Base-by-base conservation (phyloP, 1,140 invertebrate species). In the Drosophila tsacasi region DNA sequence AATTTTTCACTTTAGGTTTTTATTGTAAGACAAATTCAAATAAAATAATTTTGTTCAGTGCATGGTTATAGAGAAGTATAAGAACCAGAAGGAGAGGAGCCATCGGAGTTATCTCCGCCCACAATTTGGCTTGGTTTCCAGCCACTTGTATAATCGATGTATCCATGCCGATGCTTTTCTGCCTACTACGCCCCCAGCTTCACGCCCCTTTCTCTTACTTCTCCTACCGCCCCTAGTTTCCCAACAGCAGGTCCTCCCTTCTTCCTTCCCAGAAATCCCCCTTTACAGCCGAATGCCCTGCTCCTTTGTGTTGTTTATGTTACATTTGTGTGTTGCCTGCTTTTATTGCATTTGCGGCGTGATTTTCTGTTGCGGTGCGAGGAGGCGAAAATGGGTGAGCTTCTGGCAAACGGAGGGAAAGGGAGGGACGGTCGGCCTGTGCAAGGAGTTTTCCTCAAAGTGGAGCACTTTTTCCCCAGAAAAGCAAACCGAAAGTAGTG, bases 81-180 rank as follows among this genome's bases (percentile, higher is more conserved):
- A 64, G 21, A 35, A 44, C 37, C n/a, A 21, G 12, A 25, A 42
- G 32, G 5, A 50, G 58, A 68, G 59, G 64, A 73, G 79, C 47
- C 27, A 46, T 71, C 63, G 61, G 63, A 61, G 61, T 72, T 79
- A 83, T 72, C 77, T 79, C 52, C 72, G 49, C 72, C 72, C 64
- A 50, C 71, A 69, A 61, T 57, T 42, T 63, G 54, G 67, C 69
- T 73, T 52, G 69, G 37, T 61, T 73, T 73, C 55, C 69, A 61
- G 67, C 69, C 69, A 74, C 73, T 89, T 89, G 85, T 89, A 90
- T 89, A 89, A 89, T 89, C 85, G 75, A 89, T 89, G 85, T 89
- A 90, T 85, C 85, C 85, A 89, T 79, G 83, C 73, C 66, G 73
- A 81, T 87, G 67, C 83, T 66, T 67, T 80, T 55, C 66, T 66